Evolutionary conservation across 1,140 invertebrate genomes (phyloP).

Genomic region (Ceratosolen fusciceps): DNA sequence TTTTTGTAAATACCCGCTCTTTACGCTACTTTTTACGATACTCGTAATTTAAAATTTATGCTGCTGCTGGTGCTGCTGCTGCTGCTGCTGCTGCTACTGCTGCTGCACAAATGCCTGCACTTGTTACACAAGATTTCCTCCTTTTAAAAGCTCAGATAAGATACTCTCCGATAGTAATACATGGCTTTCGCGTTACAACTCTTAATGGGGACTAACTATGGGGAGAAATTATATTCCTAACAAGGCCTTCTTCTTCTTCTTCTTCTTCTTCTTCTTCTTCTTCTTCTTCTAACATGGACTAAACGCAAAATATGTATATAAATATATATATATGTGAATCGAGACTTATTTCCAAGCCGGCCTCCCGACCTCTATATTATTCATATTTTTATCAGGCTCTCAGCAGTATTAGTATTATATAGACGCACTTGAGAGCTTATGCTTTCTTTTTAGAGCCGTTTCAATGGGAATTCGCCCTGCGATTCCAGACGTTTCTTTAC

Average conservation of each 20-base stretch:
- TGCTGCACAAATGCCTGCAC: neutral
- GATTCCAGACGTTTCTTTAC: neutral
- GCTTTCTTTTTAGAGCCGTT: neutral
- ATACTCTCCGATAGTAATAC: constrained; percentile 7
- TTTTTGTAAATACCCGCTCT: constrained; percentile 21
- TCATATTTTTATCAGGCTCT: neutral
- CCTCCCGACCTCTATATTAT: too few relatives aligned
- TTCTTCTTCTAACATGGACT: too few relatives aligned
- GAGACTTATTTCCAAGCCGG: too few relatives aligned
- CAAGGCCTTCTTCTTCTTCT: too few relatives aligned
- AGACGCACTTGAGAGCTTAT: neutral
- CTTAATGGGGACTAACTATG: neutral
- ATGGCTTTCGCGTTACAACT: neutral
- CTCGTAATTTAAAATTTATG: constrained; percentile 22
- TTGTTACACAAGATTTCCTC: neutral
- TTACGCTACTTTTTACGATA: constrained; percentile 15
- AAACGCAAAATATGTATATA: too few relatives aligned
- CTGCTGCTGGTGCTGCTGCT: too few relatives aligned
- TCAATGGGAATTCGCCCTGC: neutral
- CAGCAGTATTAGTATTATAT: neutral
- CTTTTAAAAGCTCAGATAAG: constrained; percentile 3
- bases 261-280: too few relatives aligned
- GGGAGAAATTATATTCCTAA: too few relatives aligned
- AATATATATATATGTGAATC: too few relatives aligned
- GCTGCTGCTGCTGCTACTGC: too few relatives aligned